Evolutionary conservation across 2,113 vertebrate genomes (phyloP).

Genomic region (Lota lota): DNA sequence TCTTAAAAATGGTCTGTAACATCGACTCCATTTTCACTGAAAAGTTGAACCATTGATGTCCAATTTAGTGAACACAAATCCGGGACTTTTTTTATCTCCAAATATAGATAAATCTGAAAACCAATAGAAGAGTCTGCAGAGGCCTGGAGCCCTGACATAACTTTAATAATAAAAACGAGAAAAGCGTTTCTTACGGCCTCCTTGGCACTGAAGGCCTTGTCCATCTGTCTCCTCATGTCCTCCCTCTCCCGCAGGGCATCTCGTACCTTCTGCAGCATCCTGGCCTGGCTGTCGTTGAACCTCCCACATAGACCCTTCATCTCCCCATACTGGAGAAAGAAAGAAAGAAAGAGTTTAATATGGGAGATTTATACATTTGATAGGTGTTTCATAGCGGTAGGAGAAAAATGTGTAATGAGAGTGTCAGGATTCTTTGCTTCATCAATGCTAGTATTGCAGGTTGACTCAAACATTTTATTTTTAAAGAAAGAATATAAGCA

Average conservation of each 20-base stretch:
- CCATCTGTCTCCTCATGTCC: slow-evolving; percentile 66
- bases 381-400: too few species aligned
- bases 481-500: too few species aligned
- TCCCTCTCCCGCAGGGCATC: slow-evolving; percentile 68
- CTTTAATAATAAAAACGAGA: background rate
- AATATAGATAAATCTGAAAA: background rate
- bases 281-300: slow-evolving; percentile 54
- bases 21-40: too few species aligned
- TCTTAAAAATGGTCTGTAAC: too few species aligned
- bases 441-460: too few species aligned
- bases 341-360: background rate
- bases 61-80: too few species aligned
- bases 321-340: slow-evolving; percentile 49
- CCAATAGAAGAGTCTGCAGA: background rate
- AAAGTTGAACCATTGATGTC: too few species aligned
- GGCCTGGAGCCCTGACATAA: background rate
- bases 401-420: too few species aligned
- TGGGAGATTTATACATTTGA: too few species aligned
- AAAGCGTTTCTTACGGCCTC: slow-evolving; percentile 70
- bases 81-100: background rate
- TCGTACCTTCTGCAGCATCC: slow-evolving; percentile 68
- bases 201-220: slow-evolving; percentile 71
- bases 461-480: too few species aligned
- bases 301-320: slow-evolving; percentile 59
- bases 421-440: too few species aligned